Conservation (phyloP, 1,140 invertebrate species). For the Schlechtendalia chinensis region DNA sequence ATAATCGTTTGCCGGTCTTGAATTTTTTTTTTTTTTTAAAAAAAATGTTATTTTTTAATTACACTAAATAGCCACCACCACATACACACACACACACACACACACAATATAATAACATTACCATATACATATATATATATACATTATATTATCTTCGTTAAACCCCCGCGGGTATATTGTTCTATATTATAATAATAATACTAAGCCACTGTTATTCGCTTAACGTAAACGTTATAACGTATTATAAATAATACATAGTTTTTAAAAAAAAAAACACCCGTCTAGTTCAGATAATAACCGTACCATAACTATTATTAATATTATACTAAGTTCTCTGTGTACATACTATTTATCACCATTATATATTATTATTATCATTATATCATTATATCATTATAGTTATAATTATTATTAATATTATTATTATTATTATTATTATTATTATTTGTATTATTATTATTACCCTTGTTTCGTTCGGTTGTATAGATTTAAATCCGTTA, state of each 20-base stretch:
- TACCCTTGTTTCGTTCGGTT: background rate
- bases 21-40: too few species aligned
- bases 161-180: slow-evolving; percentile 7
- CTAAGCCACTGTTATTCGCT: slow-evolving; percentile 37
- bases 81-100: too few species aligned
- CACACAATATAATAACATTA: background rate
- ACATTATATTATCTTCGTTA: slow-evolving; percentile 31
- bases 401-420: background rate
- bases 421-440: slow-evolving; percentile 5
- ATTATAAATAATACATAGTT: slow-evolving; percentile 15
- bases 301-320: slow-evolving; percentile 21
- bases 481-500: slow-evolving; percentile 42
- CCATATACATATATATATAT: slow-evolving; percentile 10
- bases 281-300: slow-evolving; percentile 10
- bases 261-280: slow-evolving; percentile 26
- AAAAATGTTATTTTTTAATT: too few species aligned
- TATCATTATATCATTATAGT: background rate
- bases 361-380: background rate
- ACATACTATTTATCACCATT: slow-evolving; percentile 32
- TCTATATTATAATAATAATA: background rate
- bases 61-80: too few species aligned
- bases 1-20: too few species aligned
- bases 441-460: slow-evolving; percentile 2
- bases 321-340: slow-evolving; percentile 38
- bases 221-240: slow-evolving; percentile 14